Percentiles rank a stretch among this genome's conserved stretches.
These are phyloP conservation scores for Montipora cactus DNA, from an alignment of 64 coral and sea anemone genomes.

Conservation along the genomic window DNA sequence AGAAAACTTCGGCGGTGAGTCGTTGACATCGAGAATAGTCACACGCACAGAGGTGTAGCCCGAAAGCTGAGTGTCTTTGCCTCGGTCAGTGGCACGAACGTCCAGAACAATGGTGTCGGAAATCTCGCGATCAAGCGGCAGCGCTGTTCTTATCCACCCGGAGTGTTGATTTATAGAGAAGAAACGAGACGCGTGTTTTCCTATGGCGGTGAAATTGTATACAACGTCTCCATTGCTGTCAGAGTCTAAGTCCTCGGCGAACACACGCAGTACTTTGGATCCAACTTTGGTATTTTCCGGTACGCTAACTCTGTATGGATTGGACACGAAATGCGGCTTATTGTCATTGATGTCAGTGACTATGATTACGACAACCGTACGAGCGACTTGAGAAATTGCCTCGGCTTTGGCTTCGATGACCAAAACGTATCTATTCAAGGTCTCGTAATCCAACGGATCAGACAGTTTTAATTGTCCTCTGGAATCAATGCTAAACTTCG, in stretches of 20 bases:
- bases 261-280: conserved; percentile 84
- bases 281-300: conserved; percentile 86
- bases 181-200: conserved; percentile 29
- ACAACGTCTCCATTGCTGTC: conserved; percentile 62
- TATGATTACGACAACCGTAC: conserved; percentile 70
- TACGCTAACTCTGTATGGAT: conserved; percentile 86
- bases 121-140: conserved; percentile 80
- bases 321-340: conserved; percentile 75
- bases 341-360: conserved; percentile 92
- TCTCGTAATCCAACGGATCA: conserved; percentile 80
- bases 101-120: conserved; percentile 54
- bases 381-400: conserved; percentile 72
- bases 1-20: conserved; percentile 84
- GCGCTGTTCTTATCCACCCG: conserved; percentile 81
- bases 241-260: conserved; percentile 82
- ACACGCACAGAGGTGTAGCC: conserved; percentile 71
- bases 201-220: conserved; percentile 59
- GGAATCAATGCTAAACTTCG: conserved; percentile 74
- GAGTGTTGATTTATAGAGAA: conserved; percentile 79
- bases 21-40: conserved; percentile 83
- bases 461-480: conserved; percentile 59
- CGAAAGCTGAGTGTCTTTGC: conserved; percentile 39
- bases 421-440: conserved; percentile 85
- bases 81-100: conserved; percentile 84
- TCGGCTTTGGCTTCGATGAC: conserved; percentile 80